phyloP scores from a whole-genome alignment of 2,113 vertebrate genomes.

The Dryoscopus gambensis region DNA sequence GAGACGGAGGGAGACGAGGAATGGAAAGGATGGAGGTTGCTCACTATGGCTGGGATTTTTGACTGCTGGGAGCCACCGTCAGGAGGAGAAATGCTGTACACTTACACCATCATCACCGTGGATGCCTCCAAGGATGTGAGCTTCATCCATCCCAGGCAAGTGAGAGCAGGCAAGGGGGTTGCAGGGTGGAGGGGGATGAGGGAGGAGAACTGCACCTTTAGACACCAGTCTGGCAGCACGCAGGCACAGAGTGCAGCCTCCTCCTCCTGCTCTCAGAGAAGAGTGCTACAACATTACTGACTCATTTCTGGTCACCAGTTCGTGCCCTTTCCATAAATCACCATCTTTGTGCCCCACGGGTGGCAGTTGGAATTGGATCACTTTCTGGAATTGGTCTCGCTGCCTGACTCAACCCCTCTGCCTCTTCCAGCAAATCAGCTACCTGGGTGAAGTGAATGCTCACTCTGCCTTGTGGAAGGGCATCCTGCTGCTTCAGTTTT shows the following conservation, averaged over 20 bases:
- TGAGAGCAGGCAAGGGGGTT: neutral
- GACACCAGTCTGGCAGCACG: fast-evolving
- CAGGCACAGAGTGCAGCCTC: neutral
- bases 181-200: neutral
- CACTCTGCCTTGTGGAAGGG: neutral
- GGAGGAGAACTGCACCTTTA: neutral
- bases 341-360: neutral
- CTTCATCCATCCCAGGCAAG: constrained; percentile 87
- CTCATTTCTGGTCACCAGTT: neutral
- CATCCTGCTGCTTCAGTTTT: neutral
- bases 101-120: constrained; percentile 91
- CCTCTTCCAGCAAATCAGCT: neutral
- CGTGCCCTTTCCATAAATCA: neutral
- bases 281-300: neutral
- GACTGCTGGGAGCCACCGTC: constrained; percentile 88
- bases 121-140: constrained; percentile 80
- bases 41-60: constrained; percentile 97
- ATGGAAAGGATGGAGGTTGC: constrained; percentile 82
- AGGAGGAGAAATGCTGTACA: constrained; percentile 84
- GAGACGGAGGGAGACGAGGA: constrained; percentile 47
- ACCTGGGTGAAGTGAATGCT: fast-evolving
- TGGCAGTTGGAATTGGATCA: neutral
- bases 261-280: neutral
- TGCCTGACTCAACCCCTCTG: neutral
- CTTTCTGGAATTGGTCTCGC: neutral